phyloP scores from a whole-genome alignment of 2,797 vertebrate genomes.

The Sardinella longiceps region DNA sequence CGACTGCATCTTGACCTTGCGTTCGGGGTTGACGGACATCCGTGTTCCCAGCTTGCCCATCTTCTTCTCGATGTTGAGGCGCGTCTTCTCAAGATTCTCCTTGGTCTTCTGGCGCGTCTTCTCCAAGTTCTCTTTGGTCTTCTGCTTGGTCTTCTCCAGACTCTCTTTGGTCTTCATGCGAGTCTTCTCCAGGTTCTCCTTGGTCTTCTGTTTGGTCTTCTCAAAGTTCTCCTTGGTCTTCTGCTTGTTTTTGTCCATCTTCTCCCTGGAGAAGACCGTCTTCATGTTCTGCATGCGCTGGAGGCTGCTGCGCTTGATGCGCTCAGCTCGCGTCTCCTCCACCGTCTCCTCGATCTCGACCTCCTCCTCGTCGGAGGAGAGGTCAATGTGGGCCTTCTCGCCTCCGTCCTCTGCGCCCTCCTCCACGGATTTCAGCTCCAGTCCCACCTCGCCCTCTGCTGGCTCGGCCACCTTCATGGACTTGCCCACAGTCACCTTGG shows the following conservation, averaged over 20 bases:
- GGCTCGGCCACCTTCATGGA: slow-evolving; percentile 86
- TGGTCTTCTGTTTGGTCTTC: slow-evolving; percentile 93
- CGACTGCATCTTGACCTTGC: slow-evolving; percentile 91
- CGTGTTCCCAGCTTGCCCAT: slow-evolving; percentile 95
- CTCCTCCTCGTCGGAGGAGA: slow-evolving; percentile 97
- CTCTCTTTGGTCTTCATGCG: slow-evolving; percentile 90
- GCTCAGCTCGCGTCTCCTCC: slow-evolving; percentile 89
- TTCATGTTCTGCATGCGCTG: slow-evolving; percentile 93
- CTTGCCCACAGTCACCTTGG: slow-evolving; percentile 90
- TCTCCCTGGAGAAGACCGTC: slow-evolving; percentile 95
- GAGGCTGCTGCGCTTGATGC: slow-evolving; percentile 91
- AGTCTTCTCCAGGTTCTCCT: slow-evolving; percentile 94
- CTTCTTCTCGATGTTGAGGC: slow-evolving; percentile 96
- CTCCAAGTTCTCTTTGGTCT: slow-evolving; percentile 76
- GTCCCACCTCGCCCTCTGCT: slow-evolving; percentile 80
- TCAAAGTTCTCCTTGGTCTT: slow-evolving; percentile 90
- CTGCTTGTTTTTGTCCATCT: slow-evolving; percentile 94
- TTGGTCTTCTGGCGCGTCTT: slow-evolving; percentile 75
- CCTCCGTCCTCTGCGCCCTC: slow-evolving; percentile 78
- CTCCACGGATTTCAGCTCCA: slow-evolving; percentile 69
- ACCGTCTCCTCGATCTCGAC: slow-evolving; percentile 87
- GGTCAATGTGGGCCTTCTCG: slow-evolving; percentile 83
- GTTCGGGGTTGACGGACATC: slow-evolving; percentile 88
- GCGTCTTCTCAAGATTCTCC: slow-evolving; percentile 87
- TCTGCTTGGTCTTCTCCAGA: slow-evolving; percentile 86